phyloP scores from a whole-genome alignment of 2,797 vertebrate species.

The Spinus olivaceus region DNA sequence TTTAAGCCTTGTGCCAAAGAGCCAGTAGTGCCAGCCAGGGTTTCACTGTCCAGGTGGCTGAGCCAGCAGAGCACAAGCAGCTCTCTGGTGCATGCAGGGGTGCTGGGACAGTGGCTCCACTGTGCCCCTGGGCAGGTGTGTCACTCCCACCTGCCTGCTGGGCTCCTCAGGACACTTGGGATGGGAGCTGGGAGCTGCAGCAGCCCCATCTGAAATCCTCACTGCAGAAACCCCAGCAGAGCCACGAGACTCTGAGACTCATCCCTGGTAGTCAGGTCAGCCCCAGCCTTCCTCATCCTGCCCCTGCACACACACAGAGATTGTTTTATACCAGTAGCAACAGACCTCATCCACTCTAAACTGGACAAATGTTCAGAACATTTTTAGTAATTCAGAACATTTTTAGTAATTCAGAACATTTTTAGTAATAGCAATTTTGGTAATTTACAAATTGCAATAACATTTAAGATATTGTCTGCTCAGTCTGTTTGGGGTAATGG shows the following conservation, averaged over 20 bases:
- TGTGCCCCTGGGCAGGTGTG: conserved; percentile 57
- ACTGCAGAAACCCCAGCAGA: background rate
- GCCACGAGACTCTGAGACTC: background rate
- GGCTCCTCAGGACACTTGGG: conserved; percentile 49
- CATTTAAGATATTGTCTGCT: background rate
- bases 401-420: background rate
- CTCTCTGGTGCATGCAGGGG: conserved; percentile 49
- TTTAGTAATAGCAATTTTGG: background rate
- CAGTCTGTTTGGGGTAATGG: background rate
- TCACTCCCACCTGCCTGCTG: conserved; percentile 57
- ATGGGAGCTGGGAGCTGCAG: conserved; percentile 4
- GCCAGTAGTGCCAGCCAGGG: conserved; percentile 3
- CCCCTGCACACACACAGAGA: background rate
- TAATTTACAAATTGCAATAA: background rate
- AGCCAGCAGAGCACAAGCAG: conserved; percentile 9
- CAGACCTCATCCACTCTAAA: background rate
- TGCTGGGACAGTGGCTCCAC: conserved; percentile 19
- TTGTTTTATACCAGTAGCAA: background rate
- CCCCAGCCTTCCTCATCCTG: background rate
- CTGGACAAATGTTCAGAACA: background rate
- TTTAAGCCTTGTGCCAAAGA: background rate
- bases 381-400: background rate
- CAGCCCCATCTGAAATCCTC: background rate
- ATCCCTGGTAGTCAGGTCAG: background rate
- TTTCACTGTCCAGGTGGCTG: conserved; percentile 39